phyloP scores from a whole-genome alignment of 2,888 invertebrate species.

The Epinotia demarniana region DNA sequence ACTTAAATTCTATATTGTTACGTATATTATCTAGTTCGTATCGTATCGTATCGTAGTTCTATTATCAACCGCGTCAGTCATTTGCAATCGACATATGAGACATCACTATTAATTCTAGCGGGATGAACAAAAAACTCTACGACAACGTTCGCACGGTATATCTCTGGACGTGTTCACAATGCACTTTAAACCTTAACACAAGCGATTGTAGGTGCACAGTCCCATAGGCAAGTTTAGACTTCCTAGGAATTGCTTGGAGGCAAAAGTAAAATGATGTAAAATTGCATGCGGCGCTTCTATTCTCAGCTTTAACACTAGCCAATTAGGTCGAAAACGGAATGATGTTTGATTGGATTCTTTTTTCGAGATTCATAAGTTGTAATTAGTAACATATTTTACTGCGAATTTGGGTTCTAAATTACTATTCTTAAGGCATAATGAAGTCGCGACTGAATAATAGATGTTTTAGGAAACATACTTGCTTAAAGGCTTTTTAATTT shows the following conservation, averaged over 20 bases:
- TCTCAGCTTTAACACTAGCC: neutral
- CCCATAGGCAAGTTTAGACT: conserved; percentile 15
- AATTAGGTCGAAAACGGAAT: neutral
- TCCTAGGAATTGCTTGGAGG: conserved; percentile 17
- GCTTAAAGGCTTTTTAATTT: neutral
- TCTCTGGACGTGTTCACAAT: neutral
- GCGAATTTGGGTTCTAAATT: neutral
- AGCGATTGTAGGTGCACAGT: neutral
- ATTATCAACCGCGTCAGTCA: neutral
- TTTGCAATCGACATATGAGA: conserved; percentile 22
- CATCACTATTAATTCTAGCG: conserved; percentile 26
- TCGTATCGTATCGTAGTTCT: too few relatives aligned
- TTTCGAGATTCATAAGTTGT: conserved; percentile 9
- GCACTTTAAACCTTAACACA: neutral
- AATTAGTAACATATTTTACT: conserved; percentile 18
- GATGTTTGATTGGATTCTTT: neutral
- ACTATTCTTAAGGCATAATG: conserved; percentile 1
- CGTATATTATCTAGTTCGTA: too few relatives aligned
- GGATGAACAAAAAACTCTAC: conserved; percentile 26
- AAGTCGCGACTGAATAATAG: neutral
- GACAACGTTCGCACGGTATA: conserved; percentile 25
- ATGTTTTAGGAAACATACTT: neutral
- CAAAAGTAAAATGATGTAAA: neutral
- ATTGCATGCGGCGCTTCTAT: neutral
- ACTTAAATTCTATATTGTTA: neutral